Conservation (phyloP, 2,888 invertebrate genomes). For the Apantesis nais region DNA sequence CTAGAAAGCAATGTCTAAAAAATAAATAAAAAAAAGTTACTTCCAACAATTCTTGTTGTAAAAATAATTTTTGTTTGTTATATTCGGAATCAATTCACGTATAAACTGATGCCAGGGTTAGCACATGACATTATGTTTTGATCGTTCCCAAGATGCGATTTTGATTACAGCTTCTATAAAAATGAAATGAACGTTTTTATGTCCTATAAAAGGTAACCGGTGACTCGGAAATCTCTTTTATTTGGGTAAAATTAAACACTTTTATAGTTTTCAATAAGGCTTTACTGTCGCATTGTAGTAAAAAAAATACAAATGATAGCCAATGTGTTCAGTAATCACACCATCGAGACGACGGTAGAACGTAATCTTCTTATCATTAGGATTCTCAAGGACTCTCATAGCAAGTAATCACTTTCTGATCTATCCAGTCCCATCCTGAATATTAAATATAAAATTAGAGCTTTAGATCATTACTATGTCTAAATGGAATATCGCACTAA, state of each 20-base stretch:
- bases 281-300: too few species aligned
- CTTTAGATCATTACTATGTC: too few species aligned
- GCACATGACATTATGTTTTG: not conserved
- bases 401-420: too few species aligned
- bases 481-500: too few species aligned
- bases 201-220: conserved; percentile 22
- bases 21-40: too few species aligned
- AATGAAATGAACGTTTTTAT: conserved; percentile 19
- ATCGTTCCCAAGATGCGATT: conserved; percentile 14
- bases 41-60: not conserved
- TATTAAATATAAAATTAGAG: too few species aligned
- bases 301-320: too few species aligned
- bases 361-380: too few species aligned
- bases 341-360: too few species aligned
- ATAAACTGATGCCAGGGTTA: not conserved
- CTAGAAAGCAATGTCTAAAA: not conserved
- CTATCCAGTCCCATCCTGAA: too few species aligned
- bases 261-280: not conserved
- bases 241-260: not conserved
- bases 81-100: not conserved
- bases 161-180: conserved; percentile 20
- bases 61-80: not conserved
- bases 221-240: conserved; percentile 9
- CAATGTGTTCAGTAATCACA: too few species aligned
- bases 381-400: too few species aligned